A percentile compares a stretch with the other conserved stretches of the same genome.
These are phyloP conservation scores for Lates calcarifer DNA, from an alignment of 2,113 vertebrate species.

Conservation along the genomic window DNA sequence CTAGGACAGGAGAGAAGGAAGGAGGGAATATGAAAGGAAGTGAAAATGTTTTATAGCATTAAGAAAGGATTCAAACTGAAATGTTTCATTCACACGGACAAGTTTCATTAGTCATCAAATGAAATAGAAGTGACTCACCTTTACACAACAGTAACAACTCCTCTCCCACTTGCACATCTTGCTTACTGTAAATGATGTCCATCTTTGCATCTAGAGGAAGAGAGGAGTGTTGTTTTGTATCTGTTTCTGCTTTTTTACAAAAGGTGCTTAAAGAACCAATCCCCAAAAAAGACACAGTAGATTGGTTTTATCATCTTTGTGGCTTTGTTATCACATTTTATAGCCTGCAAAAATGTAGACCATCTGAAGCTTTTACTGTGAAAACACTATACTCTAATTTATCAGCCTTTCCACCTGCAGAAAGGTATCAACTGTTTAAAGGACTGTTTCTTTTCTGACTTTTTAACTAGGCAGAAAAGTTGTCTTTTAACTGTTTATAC, in stretches of 20 bases:
- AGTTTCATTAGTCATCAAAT: not conserved
- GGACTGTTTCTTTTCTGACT: not conserved
- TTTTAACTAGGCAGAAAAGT: not conserved
- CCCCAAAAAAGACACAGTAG: too few relatives aligned
- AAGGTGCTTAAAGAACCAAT: not conserved
- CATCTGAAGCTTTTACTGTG: not conserved
- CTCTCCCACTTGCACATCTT: constrained; percentile 71
- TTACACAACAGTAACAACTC: constrained; percentile 77
- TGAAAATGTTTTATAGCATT: not conserved
- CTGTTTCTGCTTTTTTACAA: not conserved
- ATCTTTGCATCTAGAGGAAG: constrained; percentile 70
- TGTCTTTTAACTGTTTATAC: not conserved
- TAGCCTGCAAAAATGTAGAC: not conserved
- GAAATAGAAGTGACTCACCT: constrained; percentile 67
- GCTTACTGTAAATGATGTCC: constrained; percentile 55
- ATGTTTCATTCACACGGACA: not conserved
- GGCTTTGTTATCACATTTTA: not conserved
- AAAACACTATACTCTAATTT: not conserved
- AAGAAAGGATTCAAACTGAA: not conserved
- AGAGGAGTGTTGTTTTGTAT: not conserved
- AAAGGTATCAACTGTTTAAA: not conserved
- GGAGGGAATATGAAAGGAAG: not conserved
- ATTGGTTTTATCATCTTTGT: not conserved
- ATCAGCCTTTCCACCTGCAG: not conserved
- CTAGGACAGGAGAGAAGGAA: constrained; percentile 32